Percentiles rank a stretch among this genome's conserved stretches.
These are phyloP conservation scores for Astur gentilis DNA, from an alignment of 2,113 vertebrate genomes.

Conservation along the genomic window DNA sequence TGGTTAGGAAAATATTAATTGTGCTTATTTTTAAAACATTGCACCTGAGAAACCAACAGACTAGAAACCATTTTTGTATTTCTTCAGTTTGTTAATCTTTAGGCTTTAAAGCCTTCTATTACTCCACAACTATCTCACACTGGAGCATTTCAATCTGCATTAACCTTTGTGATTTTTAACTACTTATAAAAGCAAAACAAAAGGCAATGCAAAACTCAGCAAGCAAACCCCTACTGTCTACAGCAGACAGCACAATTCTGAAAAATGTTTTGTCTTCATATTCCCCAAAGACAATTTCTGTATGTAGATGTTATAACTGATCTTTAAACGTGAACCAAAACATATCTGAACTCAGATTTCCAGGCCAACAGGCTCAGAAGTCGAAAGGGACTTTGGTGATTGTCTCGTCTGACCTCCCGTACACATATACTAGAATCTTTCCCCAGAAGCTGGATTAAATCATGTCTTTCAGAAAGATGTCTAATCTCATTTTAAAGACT, in stretches of 20 bases:
- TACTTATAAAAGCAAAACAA: constrained; percentile 20
- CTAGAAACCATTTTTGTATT: constrained; percentile 1
- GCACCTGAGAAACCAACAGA: constrained; percentile 3
- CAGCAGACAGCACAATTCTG: background rate
- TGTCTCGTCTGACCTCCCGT: background rate
- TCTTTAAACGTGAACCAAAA: background rate
- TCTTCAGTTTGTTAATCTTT: constrained; percentile 26
- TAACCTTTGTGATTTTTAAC: constrained; percentile 20
- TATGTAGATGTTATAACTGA: background rate
- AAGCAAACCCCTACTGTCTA: background rate
- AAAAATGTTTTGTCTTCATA: background rate
- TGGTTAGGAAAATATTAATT: constrained; percentile 42
- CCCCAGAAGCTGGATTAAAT: background rate
- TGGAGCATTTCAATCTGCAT: constrained; percentile 1
- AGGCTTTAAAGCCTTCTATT: background rate
- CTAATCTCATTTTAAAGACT: constrained; percentile 45
- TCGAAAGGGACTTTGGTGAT: background rate
- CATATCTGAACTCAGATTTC: background rate
- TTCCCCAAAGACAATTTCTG: background rate
- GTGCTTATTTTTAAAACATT: constrained; percentile 46
- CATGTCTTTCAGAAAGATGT: constrained; percentile 16
- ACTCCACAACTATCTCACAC: background rate
- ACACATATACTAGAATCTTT: background rate
- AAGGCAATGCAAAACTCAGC: background rate
- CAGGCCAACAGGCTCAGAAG: background rate